A percentile compares a stretch with the other conserved stretches of the same genome.
These are phyloP conservation scores for Myiopsitta monachus DNA, from an alignment of 2,113 vertebrate species.

Conservation along the genomic window DNA sequence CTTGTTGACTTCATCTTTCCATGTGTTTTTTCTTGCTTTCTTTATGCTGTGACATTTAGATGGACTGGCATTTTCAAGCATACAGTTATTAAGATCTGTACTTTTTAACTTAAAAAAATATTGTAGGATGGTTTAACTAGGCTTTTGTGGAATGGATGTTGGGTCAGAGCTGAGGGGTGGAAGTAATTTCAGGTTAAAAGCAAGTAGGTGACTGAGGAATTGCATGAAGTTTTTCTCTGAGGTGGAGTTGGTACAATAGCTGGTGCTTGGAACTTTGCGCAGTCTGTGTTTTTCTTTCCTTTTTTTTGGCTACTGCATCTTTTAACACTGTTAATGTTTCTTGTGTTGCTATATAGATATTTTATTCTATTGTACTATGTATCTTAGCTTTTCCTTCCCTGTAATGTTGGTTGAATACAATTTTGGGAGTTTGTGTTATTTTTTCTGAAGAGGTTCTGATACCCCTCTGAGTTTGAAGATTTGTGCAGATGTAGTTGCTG, in stretches of 20 bases:
- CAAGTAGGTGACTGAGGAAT: not conserved
- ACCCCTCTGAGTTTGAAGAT: not conserved
- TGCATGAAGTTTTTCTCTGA: not conserved
- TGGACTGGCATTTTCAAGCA: not conserved
- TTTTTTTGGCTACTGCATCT: not conserved
- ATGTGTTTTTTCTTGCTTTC: not conserved
- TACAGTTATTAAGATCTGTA: not conserved
- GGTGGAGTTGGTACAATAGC: not conserved
- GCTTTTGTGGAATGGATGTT: not conserved
- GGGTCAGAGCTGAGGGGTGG: not conserved
- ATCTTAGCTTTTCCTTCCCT: not conserved
- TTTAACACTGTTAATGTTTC: not conserved
- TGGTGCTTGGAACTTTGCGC: not conserved
- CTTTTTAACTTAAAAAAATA: not conserved
- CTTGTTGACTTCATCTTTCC: not conserved
- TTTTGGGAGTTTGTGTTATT: not conserved
- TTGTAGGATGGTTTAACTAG: not conserved
- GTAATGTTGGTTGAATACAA: rapidly evolving
- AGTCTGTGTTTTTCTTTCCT: not conserved
- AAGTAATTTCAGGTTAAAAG: not conserved
- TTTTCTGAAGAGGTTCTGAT: not conserved
- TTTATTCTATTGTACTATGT: not conserved
- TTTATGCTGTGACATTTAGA: not conserved
- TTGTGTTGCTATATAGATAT: not conserved
- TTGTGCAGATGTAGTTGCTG: not conserved